These are phyloP conservation scores for Mallotus villosus DNA, from an alignment of 2,797 vertebrate genomes.

Conservation along the genomic window DNA sequence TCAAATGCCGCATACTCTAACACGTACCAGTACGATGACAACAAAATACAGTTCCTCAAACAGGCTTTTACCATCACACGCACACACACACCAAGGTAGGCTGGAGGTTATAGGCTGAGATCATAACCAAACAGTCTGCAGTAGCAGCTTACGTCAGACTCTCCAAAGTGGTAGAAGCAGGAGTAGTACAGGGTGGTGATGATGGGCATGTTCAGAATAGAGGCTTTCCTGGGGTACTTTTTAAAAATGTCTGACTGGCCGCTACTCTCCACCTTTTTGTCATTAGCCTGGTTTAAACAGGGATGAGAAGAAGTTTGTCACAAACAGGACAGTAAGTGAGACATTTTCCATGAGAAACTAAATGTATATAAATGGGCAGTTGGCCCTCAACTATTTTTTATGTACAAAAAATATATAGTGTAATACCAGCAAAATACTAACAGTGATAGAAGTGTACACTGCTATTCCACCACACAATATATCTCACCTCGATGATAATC, in stretches of 20 bases:
- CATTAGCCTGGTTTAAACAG: constrained; percentile 76
- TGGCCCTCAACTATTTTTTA: too few species aligned
- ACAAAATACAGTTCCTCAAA: not conserved
- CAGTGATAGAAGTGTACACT: not conserved
- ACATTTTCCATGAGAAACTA: not conserved
- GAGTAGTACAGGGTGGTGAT: constrained; percentile 95
- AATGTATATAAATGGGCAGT: too few species aligned
- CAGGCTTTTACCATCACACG: not conserved
- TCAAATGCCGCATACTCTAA: not conserved
- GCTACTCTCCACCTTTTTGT: constrained; percentile 77
- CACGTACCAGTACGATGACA: not conserved
- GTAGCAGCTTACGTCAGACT: constrained; percentile 79
- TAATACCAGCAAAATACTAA: not conserved
- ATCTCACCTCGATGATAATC: constrained; percentile 91
- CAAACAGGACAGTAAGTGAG: not conserved
- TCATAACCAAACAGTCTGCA: not conserved
- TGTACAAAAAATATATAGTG: too few species aligned
- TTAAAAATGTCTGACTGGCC: constrained; percentile 87
- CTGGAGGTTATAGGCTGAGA: not conserved
- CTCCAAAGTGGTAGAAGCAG: constrained; percentile 92
- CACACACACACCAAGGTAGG: not conserved
- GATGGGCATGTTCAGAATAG: constrained; percentile 92
- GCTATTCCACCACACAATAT: not conserved
- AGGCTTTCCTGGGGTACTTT: constrained; percentile 89
- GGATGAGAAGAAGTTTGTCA: constrained; percentile 3